A percentile compares a stretch with the other conserved stretches of the same genome.
These are phyloP conservation scores for Orbicella faveolata DNA, from an alignment of 64 coral and sea anemone genomes.

Conservation along the genomic window DNA sequence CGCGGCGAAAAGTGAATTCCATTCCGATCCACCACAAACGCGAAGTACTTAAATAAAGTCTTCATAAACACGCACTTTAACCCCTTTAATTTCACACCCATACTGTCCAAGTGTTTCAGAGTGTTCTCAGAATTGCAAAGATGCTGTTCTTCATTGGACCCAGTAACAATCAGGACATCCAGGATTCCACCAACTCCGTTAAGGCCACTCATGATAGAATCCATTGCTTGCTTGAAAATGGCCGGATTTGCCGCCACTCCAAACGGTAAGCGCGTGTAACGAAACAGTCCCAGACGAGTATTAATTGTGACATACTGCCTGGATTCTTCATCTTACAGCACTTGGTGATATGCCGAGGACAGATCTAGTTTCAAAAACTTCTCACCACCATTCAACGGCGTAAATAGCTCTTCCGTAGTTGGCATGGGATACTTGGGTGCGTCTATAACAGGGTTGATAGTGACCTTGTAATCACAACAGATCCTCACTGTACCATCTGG, in stretches of 20 bases:
- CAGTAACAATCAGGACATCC: too few species aligned
- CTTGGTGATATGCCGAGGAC: too few species aligned
- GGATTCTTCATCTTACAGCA: too few species aligned
- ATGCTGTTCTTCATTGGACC: background rate
- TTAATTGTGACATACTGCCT: background rate
- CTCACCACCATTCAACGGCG: background rate
- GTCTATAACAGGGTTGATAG: background rate
- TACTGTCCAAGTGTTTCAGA: background rate
- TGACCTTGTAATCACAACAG: background rate
- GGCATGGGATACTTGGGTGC: too few species aligned
- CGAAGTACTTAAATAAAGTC: too few species aligned
- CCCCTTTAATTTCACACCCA: background rate
- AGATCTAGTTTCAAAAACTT: background rate
- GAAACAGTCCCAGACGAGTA: background rate
- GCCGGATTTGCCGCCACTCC: too few species aligned
- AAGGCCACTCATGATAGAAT: background rate
- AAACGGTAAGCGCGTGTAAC: background rate
- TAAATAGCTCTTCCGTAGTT: too few species aligned
- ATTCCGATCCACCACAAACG: too few species aligned
- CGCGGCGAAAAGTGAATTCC: too few species aligned
- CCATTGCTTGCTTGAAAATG: background rate
- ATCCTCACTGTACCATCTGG: background rate
- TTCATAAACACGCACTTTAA: too few species aligned
- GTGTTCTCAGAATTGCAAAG: background rate
- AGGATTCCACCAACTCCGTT: background rate